phyloP scores from a whole-genome alignment of 1,140 invertebrate species.

The Nephotettix cincticeps region DNA sequence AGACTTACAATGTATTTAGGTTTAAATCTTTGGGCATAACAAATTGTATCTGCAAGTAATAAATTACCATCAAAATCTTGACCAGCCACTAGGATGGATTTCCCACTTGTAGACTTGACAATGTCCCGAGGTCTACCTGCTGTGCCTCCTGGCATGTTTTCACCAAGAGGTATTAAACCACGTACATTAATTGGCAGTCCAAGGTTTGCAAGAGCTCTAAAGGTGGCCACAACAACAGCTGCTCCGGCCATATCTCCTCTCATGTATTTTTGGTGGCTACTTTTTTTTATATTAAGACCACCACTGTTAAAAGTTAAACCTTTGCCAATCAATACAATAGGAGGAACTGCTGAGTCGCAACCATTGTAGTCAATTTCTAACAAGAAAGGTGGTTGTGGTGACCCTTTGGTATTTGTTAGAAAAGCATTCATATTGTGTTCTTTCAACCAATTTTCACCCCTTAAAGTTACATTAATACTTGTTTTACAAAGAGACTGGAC shows the following conservation, averaged over 20 bases:
- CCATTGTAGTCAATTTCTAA: conserved; percentile 42
- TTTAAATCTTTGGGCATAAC: conserved; percentile 50
- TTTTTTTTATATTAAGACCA: conserved; percentile 61
- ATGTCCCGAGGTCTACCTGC: conserved; percentile 65
- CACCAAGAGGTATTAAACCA: conserved; percentile 57
- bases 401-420: conserved; percentile 60
- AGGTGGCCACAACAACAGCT: conserved; percentile 56
- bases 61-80: conserved; percentile 66
- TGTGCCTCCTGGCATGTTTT: conserved; percentile 62
- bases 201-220: conserved; percentile 54
- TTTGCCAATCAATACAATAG: conserved; percentile 50
- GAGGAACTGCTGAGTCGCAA: conserved; percentile 47
- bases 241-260: conserved; percentile 68
- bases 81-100: conserved; percentile 63
- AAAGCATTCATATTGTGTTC: conserved; percentile 62
- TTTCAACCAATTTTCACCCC: conserved; percentile 53
- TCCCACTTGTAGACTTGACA: conserved; percentile 62
- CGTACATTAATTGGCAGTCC: conserved; percentile 59
- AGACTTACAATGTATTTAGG: conserved; percentile 60
- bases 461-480: conserved; percentile 50
- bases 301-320: conserved; percentile 68
- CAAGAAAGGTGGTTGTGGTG: conserved; percentile 61
- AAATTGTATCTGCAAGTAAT: conserved; percentile 63
- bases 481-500: conserved; percentile 50
- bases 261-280: conserved; percentile 59